Conservation (phyloP, 2,888 invertebrate genomes). For the Drosophila acutilabella region DNA sequence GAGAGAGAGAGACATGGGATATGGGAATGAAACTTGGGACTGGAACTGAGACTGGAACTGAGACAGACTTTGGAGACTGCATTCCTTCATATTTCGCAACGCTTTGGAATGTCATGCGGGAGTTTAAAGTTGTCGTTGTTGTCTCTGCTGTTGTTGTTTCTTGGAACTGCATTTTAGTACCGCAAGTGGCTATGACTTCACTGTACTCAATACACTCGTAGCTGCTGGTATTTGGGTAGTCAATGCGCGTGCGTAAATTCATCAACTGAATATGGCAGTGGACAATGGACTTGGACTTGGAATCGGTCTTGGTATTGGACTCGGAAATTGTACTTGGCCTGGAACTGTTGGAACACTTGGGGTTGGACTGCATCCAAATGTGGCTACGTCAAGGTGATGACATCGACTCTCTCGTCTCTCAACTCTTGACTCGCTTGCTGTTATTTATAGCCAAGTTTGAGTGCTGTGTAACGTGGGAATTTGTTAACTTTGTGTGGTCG, state of each 20-base stretch:
- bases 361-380: conserved; percentile 42
- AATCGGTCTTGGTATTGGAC: conserved; percentile 19
- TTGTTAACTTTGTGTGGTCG: conserved; percentile 36
- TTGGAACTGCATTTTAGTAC: conserved; percentile 65
- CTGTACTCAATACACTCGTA: conserved; percentile 10
- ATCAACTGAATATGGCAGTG: conserved; percentile 45
- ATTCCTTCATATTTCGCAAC: conserved; percentile 77
- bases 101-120: conserved; percentile 65
- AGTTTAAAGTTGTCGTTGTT: conserved; percentile 28
- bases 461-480: conserved; percentile 45
- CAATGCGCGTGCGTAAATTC: conserved; percentile 73
- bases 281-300: conserved; percentile 35
- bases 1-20: no score
- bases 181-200: conserved; percentile 38
- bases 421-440: conserved; percentile 18
- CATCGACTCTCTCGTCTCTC: not conserved
- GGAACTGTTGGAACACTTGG: not conserved
- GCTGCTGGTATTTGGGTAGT: conserved; percentile 73
- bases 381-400: conserved; percentile 56
- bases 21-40: not conserved
- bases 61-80: conserved; percentile 43
- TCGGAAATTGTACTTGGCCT: conserved; percentile 7
- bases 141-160: conserved; percentile 55
- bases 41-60: conserved; percentile 10
- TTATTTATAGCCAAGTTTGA: conserved; percentile 44